These are phyloP conservation scores for Erynnis tages DNA, from an alignment of 2,888 invertebrate genomes.

Conservation along the genomic window DNA sequence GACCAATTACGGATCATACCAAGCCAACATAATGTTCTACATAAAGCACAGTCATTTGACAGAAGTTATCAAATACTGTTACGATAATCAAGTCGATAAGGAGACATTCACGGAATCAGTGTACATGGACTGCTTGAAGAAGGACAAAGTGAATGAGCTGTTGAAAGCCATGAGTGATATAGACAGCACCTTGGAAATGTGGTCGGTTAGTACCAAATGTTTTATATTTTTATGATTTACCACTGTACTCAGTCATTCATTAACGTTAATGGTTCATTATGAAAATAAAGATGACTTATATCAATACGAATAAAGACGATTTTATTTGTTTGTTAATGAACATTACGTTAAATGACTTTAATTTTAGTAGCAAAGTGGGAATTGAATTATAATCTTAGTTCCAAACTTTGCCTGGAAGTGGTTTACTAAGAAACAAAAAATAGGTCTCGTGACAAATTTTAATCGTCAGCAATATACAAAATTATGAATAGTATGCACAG, in stretches of 20 bases:
- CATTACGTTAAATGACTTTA: no score
- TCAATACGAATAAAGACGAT: no score
- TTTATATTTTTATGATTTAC: not conserved
- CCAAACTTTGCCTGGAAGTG: no score
- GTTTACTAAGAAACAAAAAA: no score
- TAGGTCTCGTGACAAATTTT: no score
- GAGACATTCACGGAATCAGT: constrained; percentile 88
- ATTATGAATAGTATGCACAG: no score
- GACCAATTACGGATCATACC: constrained; percentile 88
- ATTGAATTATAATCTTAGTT: no score
- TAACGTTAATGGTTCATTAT: no score
- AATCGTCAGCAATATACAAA: no score
- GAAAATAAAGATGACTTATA: no score
- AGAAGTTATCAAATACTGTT: constrained; percentile 86
- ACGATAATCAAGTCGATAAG: constrained; percentile 84
- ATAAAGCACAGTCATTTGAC: constrained; percentile 86
- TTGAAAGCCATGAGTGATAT: constrained; percentile 84
- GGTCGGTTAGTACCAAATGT: constrained; percentile 82
- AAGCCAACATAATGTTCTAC: constrained; percentile 88
- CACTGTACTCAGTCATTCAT: not conserved
- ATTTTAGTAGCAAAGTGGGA: no score
- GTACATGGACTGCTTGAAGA: constrained; percentile 85
- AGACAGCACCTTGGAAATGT: constrained; percentile 84
- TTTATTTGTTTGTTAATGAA: no score
- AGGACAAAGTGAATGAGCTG: constrained; percentile 82